Base-by-base conservation (phyloP, 2,888 invertebrate genomes). In the Drosophila kambysellisi region DNA sequence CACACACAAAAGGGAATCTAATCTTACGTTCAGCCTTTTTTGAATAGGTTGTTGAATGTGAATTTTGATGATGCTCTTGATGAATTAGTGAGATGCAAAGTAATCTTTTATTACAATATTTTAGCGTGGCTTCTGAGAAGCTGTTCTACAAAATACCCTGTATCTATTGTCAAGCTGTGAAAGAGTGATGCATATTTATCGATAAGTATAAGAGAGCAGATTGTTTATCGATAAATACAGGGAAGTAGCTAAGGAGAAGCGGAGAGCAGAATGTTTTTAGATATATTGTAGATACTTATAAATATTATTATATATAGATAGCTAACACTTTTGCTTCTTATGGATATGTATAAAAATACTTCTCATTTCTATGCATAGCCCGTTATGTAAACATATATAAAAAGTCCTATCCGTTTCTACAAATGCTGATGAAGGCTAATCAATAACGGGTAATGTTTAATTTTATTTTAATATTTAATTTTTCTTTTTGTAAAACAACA, bases 71-170 rank as follows among this genome's bases (percentile, higher is more conserved):
- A 48, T 76, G 57, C 29, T 58, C n/a, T 7, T 61, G 57, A 48
- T 29, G 61, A 51, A 76, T 61, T 32, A 58, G 53, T 46, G 37
- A 33, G 29, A 41, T 43, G 53, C 20, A 41, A 53, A 69, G 70
- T 70, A 73, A 74, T 64, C 56, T 72, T 50, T 73, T 52, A 82
- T 75, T 58, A 66, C 64, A 77, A 75, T 84, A 82, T 67, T 68
- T 66, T 61, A 82, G 70, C 70, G 39, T 17, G 9, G 33, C 4
- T 33, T 25, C 6, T 5, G 33, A 33, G 52, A 30, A 25, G 25
- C 37, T 25, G 20, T 17, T 57, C 41, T 11, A 3, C 9, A 7
- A 33, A 5, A 25, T 69, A 70, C 43, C 20, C 51, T 15, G 1
- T 1, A 15, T 29, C 17, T 29, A 29, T 29, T 6, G 12, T 12